Evolutionary conservation across 1,140 invertebrate genomes (phyloP), one percentile per base, ranked within the genome.

Genomic region (Drosophila saltans): DNA sequence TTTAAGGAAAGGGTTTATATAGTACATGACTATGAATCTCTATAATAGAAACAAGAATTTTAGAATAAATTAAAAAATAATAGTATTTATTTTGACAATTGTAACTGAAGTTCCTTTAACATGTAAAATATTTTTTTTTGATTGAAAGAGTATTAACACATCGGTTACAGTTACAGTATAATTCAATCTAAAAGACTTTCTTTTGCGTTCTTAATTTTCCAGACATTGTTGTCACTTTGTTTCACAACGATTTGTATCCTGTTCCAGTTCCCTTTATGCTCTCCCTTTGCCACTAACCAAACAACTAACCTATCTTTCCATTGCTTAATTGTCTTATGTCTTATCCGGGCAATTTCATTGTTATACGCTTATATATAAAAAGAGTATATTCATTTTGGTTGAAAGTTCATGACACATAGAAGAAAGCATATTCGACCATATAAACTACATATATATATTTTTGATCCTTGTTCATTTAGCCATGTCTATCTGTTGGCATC

Each of bases 331-430:
- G 43, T 52, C 63, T 65, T 65, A n/a, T 11, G 24, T n/a, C 8
- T 67, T 64, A 56, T 67, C 74, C 67, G 52, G 64, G 41, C 24
- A 33, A 36, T 73, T 64, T 36, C 21, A 72, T 41, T 68, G n/a
- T 30, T 30, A 30, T 30, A 30, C 28, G 2, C 28, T 4, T 30
- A 4, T 4, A 30, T 30, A 4, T 4, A 30, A 30, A 2, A 30
- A 30, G 28, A 30, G 28, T 30, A 30, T 30, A 30, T 4, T 30
- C 4, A 30, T 30, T 30, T 30, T 30, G 28, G 28, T 30, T 4
- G 4, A 30, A 2, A 30, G 2, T 30, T 30, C 4, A 4, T 30
- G 4, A 30, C 28, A 4, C 4, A 2, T 30, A 30, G 28, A 30
- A 2, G 2, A 30, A 2, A 30, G 16, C 16, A 16, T 16, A 16